Evolutionary conservation across 2,888 invertebrate genomes (phyloP), one percentile per base, ranked within the genome.

Genomic region (Cosmia trapezina): DNA sequence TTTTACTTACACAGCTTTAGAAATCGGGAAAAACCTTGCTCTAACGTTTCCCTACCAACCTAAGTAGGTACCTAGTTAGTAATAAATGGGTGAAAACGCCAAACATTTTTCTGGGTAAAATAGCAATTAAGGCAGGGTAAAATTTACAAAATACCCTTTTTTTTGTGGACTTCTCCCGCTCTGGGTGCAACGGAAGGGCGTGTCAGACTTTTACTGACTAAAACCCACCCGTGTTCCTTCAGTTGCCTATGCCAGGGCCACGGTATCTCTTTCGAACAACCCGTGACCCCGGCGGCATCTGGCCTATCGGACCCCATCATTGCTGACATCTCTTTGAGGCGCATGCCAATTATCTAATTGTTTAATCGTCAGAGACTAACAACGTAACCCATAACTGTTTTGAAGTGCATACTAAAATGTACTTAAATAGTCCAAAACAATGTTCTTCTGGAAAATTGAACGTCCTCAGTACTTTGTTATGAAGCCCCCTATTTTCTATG

Each of bases 401-500:
- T 65, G 49, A 80, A 76, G 67, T 69, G 54, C 49, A 64, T 22
- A 61, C n/a, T 70, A 62, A 74, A 74, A 57, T 60, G n/a, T 22
- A 60, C 5, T 60, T 41, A n/a, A n/a, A 60, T 53, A 2, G 19
- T 49, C n/a, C 11, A 53, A 78, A 76, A 63, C 53, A 63, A 59
- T 71, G 53, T 47, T 33, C 71, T 69, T 76, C 63, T 73, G 67
- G 63, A 45, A 57, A 80, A 73, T 73, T 73, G 28, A 75, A 74
- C 60, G 57, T 9, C 60, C 53, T 54, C 56, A 54, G 45, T 51
- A 45, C 62, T 74, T 72, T 54, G 73, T 78, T 79, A 62, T 51
- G n/a, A 14, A 45, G 49, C 65, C 61, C 78, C 80, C 78, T 79
- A 72, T 82, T 86, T 80, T 65, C 47, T 86, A 89, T 89, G 88